Evolutionary conservation across 2,797 vertebrate species (phyloP), one percentile per base, ranked within the genome.

Genomic region (Scarus forsteni): DNA sequence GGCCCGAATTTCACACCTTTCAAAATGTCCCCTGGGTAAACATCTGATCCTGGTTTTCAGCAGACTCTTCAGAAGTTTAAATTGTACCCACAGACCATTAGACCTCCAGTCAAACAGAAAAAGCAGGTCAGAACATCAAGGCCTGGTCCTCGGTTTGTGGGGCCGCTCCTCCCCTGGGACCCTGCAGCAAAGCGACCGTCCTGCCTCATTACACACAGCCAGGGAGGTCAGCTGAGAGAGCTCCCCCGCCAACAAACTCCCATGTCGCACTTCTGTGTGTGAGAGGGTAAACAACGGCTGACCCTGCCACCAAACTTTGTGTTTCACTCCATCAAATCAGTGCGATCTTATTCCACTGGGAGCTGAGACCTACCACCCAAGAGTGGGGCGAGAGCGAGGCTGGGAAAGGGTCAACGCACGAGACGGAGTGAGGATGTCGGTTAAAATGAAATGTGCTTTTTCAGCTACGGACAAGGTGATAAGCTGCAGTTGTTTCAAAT

Each of bases 141-240:
- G 5, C 38, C 39, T 35, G 18, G 51, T 10, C 49, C 16, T 43
- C 15, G 15, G 16, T 16, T 46, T 38, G n/a, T 18, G 35, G 15
- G 67, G 36, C 54, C 0, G 65, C 45, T 70, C 34, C 13, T 76
- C 54, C 73, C 65, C 35, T 56, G 81, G 71, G 75, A 71, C 46
- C 46, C 59, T 16, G 36, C 70, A 71, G 72, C 7, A 51, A 5
- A 72, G 16, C 44, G 16, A 34, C 34, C 0, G 55, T 69, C 11
- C 55, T 70, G 83, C 79, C 67, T 87, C 85, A 88, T 88, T 89
- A 83, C 60, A 49, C 46, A 49, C 62, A 69, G 45, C 16, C 68
- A 68, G 77, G 54, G 62, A 77, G 76, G 78, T 84, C 71, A 83
- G 52, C 59, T 40, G 61, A 55, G 44, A 55, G 63, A 58, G 43